These are phyloP conservation scores for Tinamus major DNA, from an alignment of 2,797 vertebrate genomes.

Conservation along the genomic window DNA sequence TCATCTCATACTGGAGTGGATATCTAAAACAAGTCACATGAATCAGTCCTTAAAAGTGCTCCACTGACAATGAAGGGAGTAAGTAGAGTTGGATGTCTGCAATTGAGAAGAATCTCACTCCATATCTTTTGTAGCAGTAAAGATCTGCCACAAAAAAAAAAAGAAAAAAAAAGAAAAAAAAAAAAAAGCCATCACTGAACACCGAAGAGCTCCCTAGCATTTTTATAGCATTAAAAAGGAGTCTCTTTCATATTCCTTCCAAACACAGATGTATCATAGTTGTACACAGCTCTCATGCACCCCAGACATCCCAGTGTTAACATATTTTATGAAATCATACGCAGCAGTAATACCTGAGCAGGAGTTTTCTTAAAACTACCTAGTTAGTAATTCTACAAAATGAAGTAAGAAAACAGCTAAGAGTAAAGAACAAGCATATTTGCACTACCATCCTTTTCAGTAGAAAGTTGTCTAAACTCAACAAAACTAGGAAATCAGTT, in stretches of 20 bases:
- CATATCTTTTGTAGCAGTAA: background rate
- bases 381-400: background rate
- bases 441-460: constrained; percentile 21
- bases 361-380: background rate
- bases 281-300: background rate
- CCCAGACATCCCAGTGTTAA: background rate
- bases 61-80: background rate
- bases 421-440: constrained; percentile 36
- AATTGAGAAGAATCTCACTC: background rate
- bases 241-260: background rate
- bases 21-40: background rate
- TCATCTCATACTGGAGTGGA: background rate
- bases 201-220: background rate
- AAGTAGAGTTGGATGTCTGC: background rate
- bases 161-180: no score
- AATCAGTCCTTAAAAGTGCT: background rate
- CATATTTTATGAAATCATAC: background rate
- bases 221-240: background rate
- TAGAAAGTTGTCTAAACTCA: constrained; percentile 66
- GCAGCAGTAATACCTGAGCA: background rate
- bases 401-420: background rate
- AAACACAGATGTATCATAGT: background rate
- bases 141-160: background rate
- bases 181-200: background rate
- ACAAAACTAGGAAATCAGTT: constrained; percentile 34